Conservation (phyloP, 2,888 invertebrate species). For the Stenodera caucasica region DNA sequence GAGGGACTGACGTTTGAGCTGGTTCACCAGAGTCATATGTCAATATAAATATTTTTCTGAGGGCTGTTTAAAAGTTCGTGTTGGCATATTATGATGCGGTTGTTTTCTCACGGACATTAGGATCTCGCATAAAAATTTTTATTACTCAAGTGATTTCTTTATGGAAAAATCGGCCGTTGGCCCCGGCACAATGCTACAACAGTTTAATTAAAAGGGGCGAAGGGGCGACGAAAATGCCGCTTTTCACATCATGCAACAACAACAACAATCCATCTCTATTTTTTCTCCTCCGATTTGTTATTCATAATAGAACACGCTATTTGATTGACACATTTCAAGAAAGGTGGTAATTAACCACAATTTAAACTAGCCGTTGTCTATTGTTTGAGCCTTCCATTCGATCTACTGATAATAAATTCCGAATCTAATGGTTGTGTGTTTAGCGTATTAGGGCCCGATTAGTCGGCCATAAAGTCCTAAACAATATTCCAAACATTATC, state of each 20-base stretch:
- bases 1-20: conserved; percentile 30
- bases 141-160: conserved; percentile 36
- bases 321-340: conserved; percentile 28
- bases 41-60: conserved; percentile 55
- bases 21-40: conserved; percentile 50
- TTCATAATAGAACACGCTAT: conserved; percentile 26
- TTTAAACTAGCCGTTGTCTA: conserved; percentile 21
- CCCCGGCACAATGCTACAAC: conserved; percentile 8
- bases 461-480: not conserved
- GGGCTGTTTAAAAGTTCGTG: conserved; percentile 49
- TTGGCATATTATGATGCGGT: conserved; percentile 46
- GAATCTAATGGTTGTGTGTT: not conserved
- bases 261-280: conserved; percentile 1
- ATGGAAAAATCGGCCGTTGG: conserved; percentile 25
- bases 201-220: conserved; percentile 15
- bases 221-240: not conserved
- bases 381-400: conserved; percentile 22
- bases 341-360: conserved; percentile 24
- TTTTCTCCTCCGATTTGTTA: conserved; percentile 15
- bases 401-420: conserved; percentile 4
- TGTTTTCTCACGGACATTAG: conserved; percentile 54
- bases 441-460: not conserved
- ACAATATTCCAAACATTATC: no score
- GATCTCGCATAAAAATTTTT: conserved; percentile 42
- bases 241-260: conserved; percentile 23